phyloP scores from a whole-genome alignment of 2,888 invertebrate genomes.

The Cosmia pyralina region DNA sequence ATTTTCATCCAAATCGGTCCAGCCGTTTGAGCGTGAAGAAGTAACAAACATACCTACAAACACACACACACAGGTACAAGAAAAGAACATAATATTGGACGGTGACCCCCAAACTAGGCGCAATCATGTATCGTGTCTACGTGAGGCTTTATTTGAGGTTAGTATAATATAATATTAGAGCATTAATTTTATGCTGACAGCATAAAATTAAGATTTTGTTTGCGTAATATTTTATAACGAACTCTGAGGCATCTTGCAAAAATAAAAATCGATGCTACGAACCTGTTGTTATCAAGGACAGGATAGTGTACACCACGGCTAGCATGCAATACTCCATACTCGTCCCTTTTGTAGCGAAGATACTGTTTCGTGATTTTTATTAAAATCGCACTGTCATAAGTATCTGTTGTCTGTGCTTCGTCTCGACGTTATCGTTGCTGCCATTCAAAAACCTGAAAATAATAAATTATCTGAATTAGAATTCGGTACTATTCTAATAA shows the following conservation, averaged over 20 bases:
- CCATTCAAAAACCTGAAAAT: constrained; percentile 58
- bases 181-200: constrained; percentile 6
- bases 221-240: constrained; percentile 7
- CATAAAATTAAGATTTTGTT: constrained; percentile 25
- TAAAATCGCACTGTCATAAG: constrained; percentile 27
- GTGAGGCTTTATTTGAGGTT: constrained; percentile 4
- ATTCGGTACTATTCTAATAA: background rate
- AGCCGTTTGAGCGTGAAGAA: too few species aligned
- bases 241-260: constrained; percentile 1
- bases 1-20: too few species aligned
- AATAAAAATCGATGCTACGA: constrained; percentile 62
- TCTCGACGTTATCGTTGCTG: constrained; percentile 12
- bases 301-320: constrained; percentile 72
- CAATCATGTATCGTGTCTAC: constrained; percentile 12
- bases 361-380: constrained; percentile 10
- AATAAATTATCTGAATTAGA: constrained; percentile 10
- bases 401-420: constrained; percentile 16
- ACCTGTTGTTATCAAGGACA: constrained; percentile 82
- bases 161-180: constrained; percentile 11
- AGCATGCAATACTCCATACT: constrained; percentile 77
- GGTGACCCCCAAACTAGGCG: too few species aligned
- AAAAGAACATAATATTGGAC: too few species aligned
- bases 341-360: constrained; percentile 22
- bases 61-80: too few species aligned
- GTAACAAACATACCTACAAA: too few species aligned